Evolutionary conservation across 2,113 vertebrate genomes (phyloP).

Genomic region (Caloenas nicobarica): DNA sequence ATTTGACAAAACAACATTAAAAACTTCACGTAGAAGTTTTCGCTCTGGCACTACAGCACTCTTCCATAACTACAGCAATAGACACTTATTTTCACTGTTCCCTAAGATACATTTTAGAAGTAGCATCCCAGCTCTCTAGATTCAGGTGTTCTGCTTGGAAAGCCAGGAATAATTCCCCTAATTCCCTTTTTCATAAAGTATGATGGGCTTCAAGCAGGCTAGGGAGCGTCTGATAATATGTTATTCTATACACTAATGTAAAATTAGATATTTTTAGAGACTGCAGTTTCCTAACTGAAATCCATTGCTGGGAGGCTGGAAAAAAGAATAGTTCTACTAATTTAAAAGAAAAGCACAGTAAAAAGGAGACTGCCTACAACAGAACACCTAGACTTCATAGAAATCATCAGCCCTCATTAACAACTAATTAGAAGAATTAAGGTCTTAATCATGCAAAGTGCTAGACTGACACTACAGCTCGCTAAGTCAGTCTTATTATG

Average conservation of each 20-base stretch:
- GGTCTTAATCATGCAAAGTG: neutral
- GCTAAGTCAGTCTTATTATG: neutral
- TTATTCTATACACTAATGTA: neutral
- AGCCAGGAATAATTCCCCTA: neutral
- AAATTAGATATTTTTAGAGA: neutral
- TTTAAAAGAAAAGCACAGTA: neutral
- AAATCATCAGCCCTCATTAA: neutral
- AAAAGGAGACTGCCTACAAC: neutral
- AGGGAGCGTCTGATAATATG: neutral
- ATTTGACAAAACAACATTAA: neutral
- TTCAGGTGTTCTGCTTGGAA: neutral
- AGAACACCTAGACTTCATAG: neutral
- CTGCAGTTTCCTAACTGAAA: neutral
- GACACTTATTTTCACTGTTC: neutral
- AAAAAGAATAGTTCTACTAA: neutral
- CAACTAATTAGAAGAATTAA: neutral
- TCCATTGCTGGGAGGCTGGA: neutral
- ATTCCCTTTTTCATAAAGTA: neutral
- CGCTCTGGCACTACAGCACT: neutral
- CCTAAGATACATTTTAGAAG: neutral
- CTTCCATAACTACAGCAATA: neutral
- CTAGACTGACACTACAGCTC: neutral
- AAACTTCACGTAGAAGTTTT: neutral
- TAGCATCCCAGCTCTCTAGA: neutral
- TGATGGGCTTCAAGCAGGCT: neutral